phyloP scores from a whole-genome alignment of 2,113 vertebrate species.

The Pardalotus punctatus region DNA sequence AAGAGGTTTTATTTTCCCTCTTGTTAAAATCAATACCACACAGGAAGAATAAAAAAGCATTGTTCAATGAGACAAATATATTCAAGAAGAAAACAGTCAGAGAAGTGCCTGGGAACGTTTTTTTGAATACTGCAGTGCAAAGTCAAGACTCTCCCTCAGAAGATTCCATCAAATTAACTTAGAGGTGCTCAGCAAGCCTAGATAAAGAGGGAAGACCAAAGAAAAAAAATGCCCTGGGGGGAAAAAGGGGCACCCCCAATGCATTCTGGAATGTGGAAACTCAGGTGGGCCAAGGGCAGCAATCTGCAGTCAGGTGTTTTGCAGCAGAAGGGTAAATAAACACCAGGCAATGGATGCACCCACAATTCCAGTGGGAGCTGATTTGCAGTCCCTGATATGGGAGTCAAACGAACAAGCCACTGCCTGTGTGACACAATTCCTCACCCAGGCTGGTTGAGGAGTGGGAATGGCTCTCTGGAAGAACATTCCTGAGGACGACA shows the following conservation, averaged over 20 bases:
- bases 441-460: neutral
- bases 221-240: neutral
- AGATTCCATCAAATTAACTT: neutral
- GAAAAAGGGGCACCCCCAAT: neutral
- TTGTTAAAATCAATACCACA: neutral
- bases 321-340: neutral
- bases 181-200: neutral
- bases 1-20: neutral
- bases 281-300: neutral
- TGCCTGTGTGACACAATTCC: neutral
- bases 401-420: neutral
- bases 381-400: neutral
- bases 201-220: neutral
- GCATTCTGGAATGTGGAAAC: neutral
- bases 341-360: neutral
- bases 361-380: rapidly evolving
- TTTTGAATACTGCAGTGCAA: neutral
- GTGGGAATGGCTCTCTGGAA: neutral
- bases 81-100: neutral
- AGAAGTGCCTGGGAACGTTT: neutral
- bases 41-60: neutral
- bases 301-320: neutral
- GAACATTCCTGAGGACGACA: neutral
- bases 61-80: neutral
- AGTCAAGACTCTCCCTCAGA: neutral